Percentiles rank a stretch among this genome's conserved stretches.
These are phyloP conservation scores for Eidolon helvum DNA, from an alignment of 2,113 vertebrate species.

Conservation along the genomic window DNA sequence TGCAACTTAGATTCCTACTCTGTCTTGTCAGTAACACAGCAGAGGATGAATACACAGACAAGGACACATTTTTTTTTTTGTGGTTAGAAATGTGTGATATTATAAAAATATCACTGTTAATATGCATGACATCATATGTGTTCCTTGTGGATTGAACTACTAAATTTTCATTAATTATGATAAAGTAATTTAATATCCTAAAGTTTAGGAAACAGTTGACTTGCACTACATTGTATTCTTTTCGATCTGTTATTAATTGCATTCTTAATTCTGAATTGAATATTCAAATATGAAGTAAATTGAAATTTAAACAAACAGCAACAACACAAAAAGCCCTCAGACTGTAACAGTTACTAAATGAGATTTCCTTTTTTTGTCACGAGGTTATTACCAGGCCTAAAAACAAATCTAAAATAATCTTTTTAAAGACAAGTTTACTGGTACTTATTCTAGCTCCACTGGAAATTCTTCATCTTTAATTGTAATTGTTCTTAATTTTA, in stretches of 20 bases:
- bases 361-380: not conserved
- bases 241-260: not conserved
- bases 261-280: not conserved
- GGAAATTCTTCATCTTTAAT: constrained; percentile 57
- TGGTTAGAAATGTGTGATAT: not conserved
- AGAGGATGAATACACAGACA: not conserved
- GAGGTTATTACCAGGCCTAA: not conserved
- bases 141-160: not conserved
- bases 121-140: not conserved
- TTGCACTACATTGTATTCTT: not conserved
- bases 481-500: constrained; percentile 54
- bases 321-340: not conserved
- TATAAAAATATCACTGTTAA: not conserved
- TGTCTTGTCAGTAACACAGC: not conserved
- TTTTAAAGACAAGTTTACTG: constrained; percentile 35
- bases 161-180: not conserved
- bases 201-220: not conserved
- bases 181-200: not conserved
- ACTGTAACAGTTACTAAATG: not conserved
- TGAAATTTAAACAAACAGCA: not conserved
- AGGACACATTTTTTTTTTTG: not conserved
- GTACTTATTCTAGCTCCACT: not conserved
- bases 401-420: not conserved
- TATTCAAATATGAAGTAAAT: not conserved
- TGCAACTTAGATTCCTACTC: not conserved